Evolutionary conservation across 1,140 invertebrate genomes (phyloP).

Genomic region (Streblospio benedicti): DNA sequence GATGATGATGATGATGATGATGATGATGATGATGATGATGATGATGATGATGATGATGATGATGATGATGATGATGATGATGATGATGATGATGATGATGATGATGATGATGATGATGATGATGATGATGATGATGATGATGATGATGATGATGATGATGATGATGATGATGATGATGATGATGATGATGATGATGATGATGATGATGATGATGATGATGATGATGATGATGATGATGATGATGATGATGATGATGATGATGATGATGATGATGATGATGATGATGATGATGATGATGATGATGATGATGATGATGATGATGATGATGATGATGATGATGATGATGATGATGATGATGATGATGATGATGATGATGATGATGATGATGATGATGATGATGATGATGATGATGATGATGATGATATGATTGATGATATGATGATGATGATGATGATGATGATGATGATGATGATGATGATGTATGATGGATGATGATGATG

Average conservation of each 20-base stretch:
- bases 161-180: neutral
- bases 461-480: slow-evolving; percentile 9
- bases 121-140: neutral
- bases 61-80: neutral
- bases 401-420: slow-evolving; percentile 9
- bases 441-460: slow-evolving; percentile 9
- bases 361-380: slow-evolving; percentile 13
- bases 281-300: slow-evolving; percentile 2
- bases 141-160: neutral
- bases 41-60: slow-evolving; percentile 3
- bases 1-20: neutral
- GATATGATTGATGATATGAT: slow-evolving; percentile 3
- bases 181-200: neutral
- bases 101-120: neutral
- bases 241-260: neutral
- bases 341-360: slow-evolving; percentile 12
- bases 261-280: neutral
- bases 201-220: neutral
- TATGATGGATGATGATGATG: slow-evolving; percentile 1
- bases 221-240: slow-evolving; percentile 6
- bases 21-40: neutral
- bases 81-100: neutral
- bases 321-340: slow-evolving; percentile 7
- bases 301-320: slow-evolving; percentile 1
- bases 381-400: slow-evolving; percentile 11